phyloP scores from a whole-genome alignment of 1,140 invertebrate genomes.

The Intoshia linei region DNA sequence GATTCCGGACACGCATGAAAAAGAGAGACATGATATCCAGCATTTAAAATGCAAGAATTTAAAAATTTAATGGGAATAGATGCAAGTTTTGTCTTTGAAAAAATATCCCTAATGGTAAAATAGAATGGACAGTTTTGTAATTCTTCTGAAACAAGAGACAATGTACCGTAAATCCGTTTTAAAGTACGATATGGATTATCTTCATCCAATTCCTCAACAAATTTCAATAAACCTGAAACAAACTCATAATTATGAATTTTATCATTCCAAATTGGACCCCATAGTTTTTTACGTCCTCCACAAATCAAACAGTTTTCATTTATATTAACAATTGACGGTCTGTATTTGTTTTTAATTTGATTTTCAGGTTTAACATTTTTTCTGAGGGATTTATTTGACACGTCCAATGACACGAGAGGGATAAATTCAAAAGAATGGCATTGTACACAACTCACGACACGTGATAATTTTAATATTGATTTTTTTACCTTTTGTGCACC shows the following conservation, averaged over 20 bases:
- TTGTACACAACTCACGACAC: conserved; percentile 51
- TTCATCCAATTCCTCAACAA: conserved; percentile 13
- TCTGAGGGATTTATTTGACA: conserved; percentile 20
- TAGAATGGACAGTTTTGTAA: conserved; percentile 48
- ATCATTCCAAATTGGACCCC: conserved; percentile 66
- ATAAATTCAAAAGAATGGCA: conserved; percentile 45
- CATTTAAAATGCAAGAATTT: conserved; percentile 65
- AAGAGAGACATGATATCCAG: conserved; percentile 56
- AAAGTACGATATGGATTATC: conserved; percentile 27
- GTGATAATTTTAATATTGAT: conserved; percentile 36
- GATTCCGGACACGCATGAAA: conserved; percentile 56
- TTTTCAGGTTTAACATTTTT: conserved; percentile 11
- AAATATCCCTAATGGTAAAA: conserved; percentile 34
- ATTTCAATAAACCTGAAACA: conserved; percentile 27
- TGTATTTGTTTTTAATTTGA: conserved; percentile 32
- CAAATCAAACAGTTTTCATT: conserved; percentile 39
- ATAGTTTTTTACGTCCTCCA: conserved; percentile 37
- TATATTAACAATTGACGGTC: conserved; percentile 33
- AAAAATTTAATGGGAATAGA: conserved; percentile 11
- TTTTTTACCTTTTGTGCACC: conserved; percentile 48
- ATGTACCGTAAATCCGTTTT: conserved; percentile 33
- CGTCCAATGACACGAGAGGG: conserved; percentile 36
- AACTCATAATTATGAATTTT: conserved; percentile 46
- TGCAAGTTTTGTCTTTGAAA: conserved; percentile 26
- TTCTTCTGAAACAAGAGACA: conserved; percentile 32